phyloP scores from a whole-genome alignment of 2,888 invertebrate species.

The Caenorhabditis parvicauda region DNA sequence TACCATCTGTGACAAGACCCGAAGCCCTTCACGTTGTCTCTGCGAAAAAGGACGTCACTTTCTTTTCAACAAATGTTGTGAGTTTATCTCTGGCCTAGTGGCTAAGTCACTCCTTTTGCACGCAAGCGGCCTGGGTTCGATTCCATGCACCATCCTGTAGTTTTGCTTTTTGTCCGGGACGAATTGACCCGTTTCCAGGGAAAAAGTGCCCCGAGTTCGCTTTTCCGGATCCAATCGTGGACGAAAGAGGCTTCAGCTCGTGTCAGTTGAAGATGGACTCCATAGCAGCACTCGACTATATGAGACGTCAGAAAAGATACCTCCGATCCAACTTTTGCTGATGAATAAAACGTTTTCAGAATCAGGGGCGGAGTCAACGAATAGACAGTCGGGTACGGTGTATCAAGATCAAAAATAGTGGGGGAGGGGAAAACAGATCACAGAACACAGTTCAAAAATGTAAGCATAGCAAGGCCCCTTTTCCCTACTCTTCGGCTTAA shows the following conservation, averaged over 20 bases:
- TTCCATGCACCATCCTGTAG: no score
- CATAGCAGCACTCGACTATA: constrained; percentile 32
- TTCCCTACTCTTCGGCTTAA: no score
- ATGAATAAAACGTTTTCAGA: no score
- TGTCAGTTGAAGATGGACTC: constrained; percentile 43
- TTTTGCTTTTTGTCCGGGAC: background rate
- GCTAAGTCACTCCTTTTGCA: background rate
- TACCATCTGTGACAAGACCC: constrained; percentile 49
- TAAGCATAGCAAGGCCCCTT: no score
- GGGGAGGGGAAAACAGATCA: no score
- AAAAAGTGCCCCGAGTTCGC: constrained; percentile 52
- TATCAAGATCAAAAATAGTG: no score
- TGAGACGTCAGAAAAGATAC: constrained; percentile 43
- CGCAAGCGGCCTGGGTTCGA: no score
- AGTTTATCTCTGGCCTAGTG: constrained; percentile 18
- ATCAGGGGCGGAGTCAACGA: no score
- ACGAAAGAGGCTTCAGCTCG: constrained; percentile 41
- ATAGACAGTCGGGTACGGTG: no score
- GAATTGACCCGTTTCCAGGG: constrained; percentile 32
- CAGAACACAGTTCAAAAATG: no score
- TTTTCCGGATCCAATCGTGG: constrained; percentile 41
- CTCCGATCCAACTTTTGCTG: constrained; percentile 44
- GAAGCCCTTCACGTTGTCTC: constrained; percentile 44
- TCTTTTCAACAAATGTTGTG: constrained; percentile 59
- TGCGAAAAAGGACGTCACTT: constrained; percentile 55